A percentile compares a stretch with the other conserved stretches of the same genome.
Evolutionary conservation across 2,888 invertebrate genomes (phyloP).

Genomic region (Nephrotoma appendiculata): DNA sequence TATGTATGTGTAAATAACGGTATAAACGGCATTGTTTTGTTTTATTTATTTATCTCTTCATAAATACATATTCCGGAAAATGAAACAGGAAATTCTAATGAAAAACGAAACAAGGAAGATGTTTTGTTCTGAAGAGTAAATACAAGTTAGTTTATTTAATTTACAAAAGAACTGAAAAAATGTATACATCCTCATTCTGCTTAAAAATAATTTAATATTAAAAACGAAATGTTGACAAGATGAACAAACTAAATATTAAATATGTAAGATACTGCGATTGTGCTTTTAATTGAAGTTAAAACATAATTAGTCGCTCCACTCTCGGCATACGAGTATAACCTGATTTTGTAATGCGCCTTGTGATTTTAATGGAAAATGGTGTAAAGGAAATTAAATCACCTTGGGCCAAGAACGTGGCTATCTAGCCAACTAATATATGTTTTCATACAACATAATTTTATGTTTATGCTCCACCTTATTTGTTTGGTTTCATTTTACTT

Average conservation of each 20-base stretch:
- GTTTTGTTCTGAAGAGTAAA: background rate
- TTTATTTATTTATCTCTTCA: background rate
- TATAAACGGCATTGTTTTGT: background rate
- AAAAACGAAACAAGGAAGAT: background rate
- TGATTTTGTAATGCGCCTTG: too few relatives aligned
- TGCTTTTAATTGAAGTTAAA: background rate
- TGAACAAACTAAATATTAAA: background rate
- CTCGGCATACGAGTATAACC: too few relatives aligned
- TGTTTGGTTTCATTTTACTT: background rate
- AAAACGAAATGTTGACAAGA: background rate
- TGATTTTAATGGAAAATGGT: too few relatives aligned
- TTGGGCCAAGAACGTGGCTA: too few relatives aligned
- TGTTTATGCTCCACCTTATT: background rate
- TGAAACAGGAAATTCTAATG: background rate
- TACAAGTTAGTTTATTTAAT: background rate
- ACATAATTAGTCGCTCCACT: too few relatives aligned
- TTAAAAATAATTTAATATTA: too few relatives aligned
- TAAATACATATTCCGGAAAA: background rate
- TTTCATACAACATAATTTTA: background rate
- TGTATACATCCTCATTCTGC: too few relatives aligned
- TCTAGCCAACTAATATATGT: background rate
- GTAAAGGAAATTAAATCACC: too few relatives aligned
- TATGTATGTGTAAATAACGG: background rate
- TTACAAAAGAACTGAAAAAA: too few relatives aligned
- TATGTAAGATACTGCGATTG: background rate